phyloP scores from a whole-genome alignment of 2,888 invertebrate genomes.

The Mesochorus sp. region DNA sequence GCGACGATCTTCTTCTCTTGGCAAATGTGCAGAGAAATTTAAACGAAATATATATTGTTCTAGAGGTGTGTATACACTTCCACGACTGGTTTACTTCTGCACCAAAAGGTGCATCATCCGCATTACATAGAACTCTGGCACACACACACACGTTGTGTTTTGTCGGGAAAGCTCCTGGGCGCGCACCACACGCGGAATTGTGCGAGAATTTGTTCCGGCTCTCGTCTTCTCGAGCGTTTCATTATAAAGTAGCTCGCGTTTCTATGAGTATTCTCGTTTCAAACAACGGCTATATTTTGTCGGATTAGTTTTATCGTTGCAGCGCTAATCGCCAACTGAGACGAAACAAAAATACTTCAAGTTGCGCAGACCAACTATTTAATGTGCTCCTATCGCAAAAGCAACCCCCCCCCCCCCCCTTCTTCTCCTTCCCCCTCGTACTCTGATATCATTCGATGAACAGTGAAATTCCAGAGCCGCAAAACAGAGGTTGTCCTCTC shows the following conservation, averaged over 20 bases:
- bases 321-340: constrained; percentile 6
- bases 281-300: constrained; percentile 32
- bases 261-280: constrained; percentile 39
- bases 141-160: not conserved
- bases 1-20: constrained; percentile 30
- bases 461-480: constrained; percentile 77
- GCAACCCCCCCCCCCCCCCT: too few relatives aligned
- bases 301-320: constrained; percentile 46
- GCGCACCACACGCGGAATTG: not conserved
- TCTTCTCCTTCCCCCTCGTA: too few relatives aligned
- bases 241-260: not conserved
- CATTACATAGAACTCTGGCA: not conserved
- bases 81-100: constrained; percentile 25
- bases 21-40: constrained; percentile 26
- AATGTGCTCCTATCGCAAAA: too few relatives aligned
- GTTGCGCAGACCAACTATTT: too few relatives aligned
- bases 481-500: constrained; percentile 1
- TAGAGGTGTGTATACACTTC: constrained; percentile 3
- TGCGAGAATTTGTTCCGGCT: not conserved
- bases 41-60: constrained; percentile 17
- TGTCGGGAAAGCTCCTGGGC: constrained; percentile 1
- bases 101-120: not conserved
- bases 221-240: constrained; percentile 25
- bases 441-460: constrained; percentile 73
- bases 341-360: not conserved